Conservation (phyloP, 2,888 invertebrate species). For the Temnothorax ravouxi region DNA sequence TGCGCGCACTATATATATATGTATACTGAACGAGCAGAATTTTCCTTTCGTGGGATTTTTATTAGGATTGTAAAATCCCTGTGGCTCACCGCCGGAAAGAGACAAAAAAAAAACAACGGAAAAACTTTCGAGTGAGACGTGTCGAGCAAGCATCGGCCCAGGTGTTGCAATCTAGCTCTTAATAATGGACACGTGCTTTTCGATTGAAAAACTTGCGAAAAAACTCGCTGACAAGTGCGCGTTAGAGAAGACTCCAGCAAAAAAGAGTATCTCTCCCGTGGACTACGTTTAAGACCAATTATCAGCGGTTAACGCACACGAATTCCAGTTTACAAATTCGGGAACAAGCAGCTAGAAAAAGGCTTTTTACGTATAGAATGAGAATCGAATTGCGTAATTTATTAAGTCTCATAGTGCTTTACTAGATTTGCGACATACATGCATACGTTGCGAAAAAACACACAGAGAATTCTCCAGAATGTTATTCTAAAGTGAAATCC, state of each 20-base stretch:
- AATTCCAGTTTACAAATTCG: not conserved
- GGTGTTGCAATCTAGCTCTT: slow-evolving; percentile 39
- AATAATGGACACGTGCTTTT: slow-evolving; percentile 58
- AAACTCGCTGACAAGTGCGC: slow-evolving; percentile 67
- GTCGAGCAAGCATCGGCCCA: not conserved
- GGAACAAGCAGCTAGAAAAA: not conserved
- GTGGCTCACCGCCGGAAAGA: slow-evolving; percentile 51
- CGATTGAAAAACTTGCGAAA: slow-evolving; percentile 70
- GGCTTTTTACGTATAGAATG: not conserved
- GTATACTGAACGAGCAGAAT: not conserved
- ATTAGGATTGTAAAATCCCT: slow-evolving; percentile 73
- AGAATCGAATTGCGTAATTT: not conserved
- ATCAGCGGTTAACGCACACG: slow-evolving; percentile 2
- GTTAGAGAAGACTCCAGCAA: slow-evolving; percentile 46
- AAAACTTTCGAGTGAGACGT: slow-evolving; percentile 41
- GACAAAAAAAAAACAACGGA: slow-evolving; percentile 12
- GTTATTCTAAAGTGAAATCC: not conserved
- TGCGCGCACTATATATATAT: not conserved
- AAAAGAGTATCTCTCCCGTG: slow-evolving; percentile 47
- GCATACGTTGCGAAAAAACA: not conserved
- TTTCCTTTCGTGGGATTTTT: slow-evolving; percentile 66
- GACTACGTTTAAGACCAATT: slow-evolving; percentile 25
- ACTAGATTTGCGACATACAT: not conserved
- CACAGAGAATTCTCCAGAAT: not conserved
- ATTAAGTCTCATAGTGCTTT: not conserved